Base-by-base conservation (phyloP, 2,888 invertebrate genomes). In the Leptinotarsa haldemani region DNA sequence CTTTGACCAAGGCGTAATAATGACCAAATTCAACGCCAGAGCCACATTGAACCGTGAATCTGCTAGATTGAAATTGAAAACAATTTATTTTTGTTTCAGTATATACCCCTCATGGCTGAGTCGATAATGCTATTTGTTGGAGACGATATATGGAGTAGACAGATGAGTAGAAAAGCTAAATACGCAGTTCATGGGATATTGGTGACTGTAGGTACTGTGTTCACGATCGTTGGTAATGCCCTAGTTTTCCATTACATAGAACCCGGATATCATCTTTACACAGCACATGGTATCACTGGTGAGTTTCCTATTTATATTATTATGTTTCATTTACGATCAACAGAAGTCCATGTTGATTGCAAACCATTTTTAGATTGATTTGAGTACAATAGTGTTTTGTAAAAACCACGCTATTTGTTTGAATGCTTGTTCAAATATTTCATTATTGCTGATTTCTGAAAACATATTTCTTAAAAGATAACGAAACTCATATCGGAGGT, bases 221-320 rank as follows among this genome's bases (percentile, higher is more conserved):
- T 83, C 25, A 78, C 81, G 40, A 82, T 80, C 20, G 77, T 77
- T 16, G 85, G 85, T 47, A 79, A 82, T 72, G 78, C 78, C 22
- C 74, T 83, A 12, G 80, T 80, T 9, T 82, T 80, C 65, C 74
- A 80, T 72, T 80, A 82, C 71, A 69, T 81, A 20, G 9, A 66
- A 65, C 75, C 82, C 13, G 81, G 79, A 40, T 81, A 80, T 64
- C 84, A 84, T 75, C 76, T 84, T 16, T 78, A 81, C 63, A 84
- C 84, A 46, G 79, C 74, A 16, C 84, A 84, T 77, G 84, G 84
- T 73, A 82, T 85, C 64, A 83, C 84, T 74, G 85, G 86, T 85
- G 79, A 65, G 64, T 71, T 40, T 40, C 2, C 9, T 40, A 9
- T 40, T 40, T 30, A 5, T 30, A 30, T 5, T 5, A 30, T 30